phyloP scores from a whole-genome alignment of 2,797 vertebrate species.

The Mus caroli region DNA sequence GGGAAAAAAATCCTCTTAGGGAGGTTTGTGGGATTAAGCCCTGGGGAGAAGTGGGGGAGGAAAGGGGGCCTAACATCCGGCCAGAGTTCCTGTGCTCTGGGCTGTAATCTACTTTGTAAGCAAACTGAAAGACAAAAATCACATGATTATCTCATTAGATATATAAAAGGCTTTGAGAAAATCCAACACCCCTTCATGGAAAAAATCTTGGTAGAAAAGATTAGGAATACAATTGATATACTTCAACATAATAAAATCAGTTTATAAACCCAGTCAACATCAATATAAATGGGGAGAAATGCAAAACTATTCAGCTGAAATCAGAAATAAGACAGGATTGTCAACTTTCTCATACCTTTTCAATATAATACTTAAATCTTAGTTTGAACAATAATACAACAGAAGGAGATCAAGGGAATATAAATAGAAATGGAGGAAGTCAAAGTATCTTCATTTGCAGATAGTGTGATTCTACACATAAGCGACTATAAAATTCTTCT shows the following conservation, averaged over 20 bases:
- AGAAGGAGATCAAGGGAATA: no score
- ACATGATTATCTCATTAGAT: background rate
- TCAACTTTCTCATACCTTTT: background rate
- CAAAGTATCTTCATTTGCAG: background rate
- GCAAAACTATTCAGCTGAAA: background rate
- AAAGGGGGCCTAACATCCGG: no score
- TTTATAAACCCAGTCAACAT: background rate
- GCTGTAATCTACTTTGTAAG: background rate
- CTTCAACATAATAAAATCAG: background rate
- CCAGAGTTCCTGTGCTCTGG: no score
- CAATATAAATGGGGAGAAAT: background rate
- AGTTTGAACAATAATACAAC: background rate
- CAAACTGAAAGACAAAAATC: background rate
- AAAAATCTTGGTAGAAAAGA: background rate
- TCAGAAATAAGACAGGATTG: background rate
- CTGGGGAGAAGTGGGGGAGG: no score
- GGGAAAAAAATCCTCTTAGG: no score
- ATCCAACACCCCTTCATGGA: background rate
- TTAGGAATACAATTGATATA: background rate
- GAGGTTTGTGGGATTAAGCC: no score
- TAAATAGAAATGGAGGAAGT: background rate
- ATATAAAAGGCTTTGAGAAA: background rate
- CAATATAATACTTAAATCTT: background rate
- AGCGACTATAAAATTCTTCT: background rate
- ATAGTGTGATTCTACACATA: background rate